Base-by-base conservation (phyloP, 2,797 vertebrate species). In the Platalea minor region DNA sequence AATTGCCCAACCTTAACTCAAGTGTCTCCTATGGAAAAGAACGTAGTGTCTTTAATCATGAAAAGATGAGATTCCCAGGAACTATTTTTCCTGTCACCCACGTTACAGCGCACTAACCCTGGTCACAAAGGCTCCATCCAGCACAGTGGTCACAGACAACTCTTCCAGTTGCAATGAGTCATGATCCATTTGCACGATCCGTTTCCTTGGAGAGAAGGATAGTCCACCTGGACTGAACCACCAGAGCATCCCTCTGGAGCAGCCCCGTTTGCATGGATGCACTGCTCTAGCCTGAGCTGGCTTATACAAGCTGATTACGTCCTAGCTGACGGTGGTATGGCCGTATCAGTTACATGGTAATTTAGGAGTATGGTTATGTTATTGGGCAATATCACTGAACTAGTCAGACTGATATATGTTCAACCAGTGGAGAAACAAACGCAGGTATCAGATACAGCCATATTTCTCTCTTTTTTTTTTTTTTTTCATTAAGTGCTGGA, bases 21-120 rank as follows among this genome's bases (percentile, higher is more conserved):
- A 83, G 35, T 61, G 54, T 73, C 85, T 94, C 77, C 88, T 81
- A 64, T 37, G 65, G 91, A 97, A 92, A 91, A 63, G 12, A 70
- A 51, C 0, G 0, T 7, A 41, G 8, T 45, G 39, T 37, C 67
- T 92, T 80, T 83, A 70, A 83, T 39, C 13, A 60, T 15, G 45
- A 5, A 13, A 45, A 24, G 28, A 19, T 45, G 60, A 53, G 41
- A 31, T 69, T 43, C 59, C 46, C 86, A 24, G 64, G 31, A 46
- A 25, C 46, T 39, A 72, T 28, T 90, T 59, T 64, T 28, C 56
- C 46, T 21, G n/a, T 85, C 57, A 17, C 67, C 48, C 61, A 11
- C 18, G 2, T 45, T 37, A 5, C 0, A 0, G 37, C 8, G 29
- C 26, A 21, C 46, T 56, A 25, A 45, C 19, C 28, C 41, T 26